Evolutionary conservation across 2,797 vertebrate genomes (phyloP).

Genomic region (Pogoniulus pusillus): DNA sequence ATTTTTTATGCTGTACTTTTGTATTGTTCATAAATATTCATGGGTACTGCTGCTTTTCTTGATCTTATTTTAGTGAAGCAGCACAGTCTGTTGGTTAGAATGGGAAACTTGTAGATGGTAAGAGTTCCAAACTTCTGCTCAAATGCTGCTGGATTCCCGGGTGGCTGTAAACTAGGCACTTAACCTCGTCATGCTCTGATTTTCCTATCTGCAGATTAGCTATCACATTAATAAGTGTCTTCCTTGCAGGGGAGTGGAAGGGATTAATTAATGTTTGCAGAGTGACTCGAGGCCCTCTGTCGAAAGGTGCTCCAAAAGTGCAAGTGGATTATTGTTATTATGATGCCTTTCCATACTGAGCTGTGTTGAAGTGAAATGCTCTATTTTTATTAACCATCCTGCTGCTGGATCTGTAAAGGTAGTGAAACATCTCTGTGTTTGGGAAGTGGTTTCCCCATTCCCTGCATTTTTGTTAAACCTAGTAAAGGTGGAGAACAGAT

Average conservation of each 20-base stretch:
- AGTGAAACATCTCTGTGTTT: background rate
- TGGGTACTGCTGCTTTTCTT: conserved; percentile 28
- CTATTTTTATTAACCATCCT: background rate
- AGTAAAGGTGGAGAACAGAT: conserved; percentile 6
- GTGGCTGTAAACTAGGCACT: conserved; percentile 26
- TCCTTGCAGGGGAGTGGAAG: conserved; percentile 29
- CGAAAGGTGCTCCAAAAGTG: conserved; percentile 42
- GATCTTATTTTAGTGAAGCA: conserved; percentile 52
- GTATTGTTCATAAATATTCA: conserved; percentile 66
- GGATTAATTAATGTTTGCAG: conserved; percentile 60
- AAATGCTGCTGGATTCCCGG: background rate
- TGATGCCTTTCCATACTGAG: background rate
- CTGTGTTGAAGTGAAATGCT: background rate
- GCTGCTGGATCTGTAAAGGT: background rate
- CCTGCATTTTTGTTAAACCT: background rate
- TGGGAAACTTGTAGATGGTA: conserved; percentile 18
- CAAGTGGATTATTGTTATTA: conserved; percentile 47
- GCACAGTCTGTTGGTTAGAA: conserved; percentile 56
- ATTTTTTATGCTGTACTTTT: conserved; percentile 66
- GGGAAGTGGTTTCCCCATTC: background rate
- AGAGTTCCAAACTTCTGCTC: background rate
- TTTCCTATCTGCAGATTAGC: conserved; percentile 40
- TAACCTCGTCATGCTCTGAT: conserved; percentile 15
- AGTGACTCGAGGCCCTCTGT: background rate
- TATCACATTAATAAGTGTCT: background rate